phyloP scores from a whole-genome alignment of 2,888 invertebrate genomes.

The Ochropleura leucogaster region DNA sequence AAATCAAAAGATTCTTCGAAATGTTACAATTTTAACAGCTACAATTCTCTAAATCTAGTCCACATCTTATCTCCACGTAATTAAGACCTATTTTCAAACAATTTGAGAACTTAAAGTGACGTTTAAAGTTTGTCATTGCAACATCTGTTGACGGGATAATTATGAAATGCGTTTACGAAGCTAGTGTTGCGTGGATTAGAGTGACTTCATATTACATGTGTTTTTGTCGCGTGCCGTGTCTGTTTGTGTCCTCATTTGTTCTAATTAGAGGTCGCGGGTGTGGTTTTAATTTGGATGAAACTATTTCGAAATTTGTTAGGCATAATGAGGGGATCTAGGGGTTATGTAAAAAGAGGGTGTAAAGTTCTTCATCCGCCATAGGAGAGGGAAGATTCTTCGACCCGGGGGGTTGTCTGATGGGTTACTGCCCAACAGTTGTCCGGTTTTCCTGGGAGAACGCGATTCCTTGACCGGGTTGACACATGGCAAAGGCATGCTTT shows the following conservation, averaged over 20 bases:
- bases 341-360: no score
- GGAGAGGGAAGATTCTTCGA: no score
- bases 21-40: constrained; percentile 33
- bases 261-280: constrained; percentile 38
- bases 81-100: constrained; percentile 42
- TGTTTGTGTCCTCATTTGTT: constrained; percentile 51
- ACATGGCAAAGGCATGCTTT: no score
- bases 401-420: no score
- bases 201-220: constrained; percentile 64
- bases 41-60: neutral
- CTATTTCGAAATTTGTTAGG: constrained; percentile 22
- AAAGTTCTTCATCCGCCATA: no score
- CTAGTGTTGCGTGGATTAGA: constrained; percentile 52
- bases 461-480: no score
- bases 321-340: no score
- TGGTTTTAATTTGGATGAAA: constrained; percentile 37
- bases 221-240: constrained; percentile 51
- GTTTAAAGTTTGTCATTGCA: constrained; percentile 29
- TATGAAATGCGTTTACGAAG: constrained; percentile 66
- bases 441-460: no score
- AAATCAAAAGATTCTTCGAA: constrained; percentile 70
- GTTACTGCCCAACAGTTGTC: no score
- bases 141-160: constrained; percentile 60
- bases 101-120: neutral
- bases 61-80: constrained; percentile 4